A percentile compares a stretch with the other conserved stretches of the same genome.
These are phyloP conservation scores for Eira barbara DNA, from an alignment of 2,113 vertebrate genomes.

Conservation along the genomic window DNA sequence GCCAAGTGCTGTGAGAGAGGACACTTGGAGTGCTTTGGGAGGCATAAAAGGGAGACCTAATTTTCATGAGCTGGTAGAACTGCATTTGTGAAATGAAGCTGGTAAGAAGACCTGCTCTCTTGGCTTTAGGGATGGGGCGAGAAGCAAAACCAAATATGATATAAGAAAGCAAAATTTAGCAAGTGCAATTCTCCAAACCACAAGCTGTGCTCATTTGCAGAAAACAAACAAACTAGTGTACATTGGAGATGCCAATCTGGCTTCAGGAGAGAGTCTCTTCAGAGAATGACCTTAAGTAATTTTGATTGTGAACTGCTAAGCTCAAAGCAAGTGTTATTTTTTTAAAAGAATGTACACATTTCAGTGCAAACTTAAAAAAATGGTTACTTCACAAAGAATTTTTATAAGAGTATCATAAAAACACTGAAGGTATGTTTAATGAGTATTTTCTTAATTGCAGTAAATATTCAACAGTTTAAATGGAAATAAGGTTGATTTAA, in stretches of 20 bases:
- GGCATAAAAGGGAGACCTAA: neutral
- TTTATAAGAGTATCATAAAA: constrained; percentile 3
- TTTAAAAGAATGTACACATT: neutral
- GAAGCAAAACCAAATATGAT: neutral
- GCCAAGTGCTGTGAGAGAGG: neutral
- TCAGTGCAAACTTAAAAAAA: neutral
- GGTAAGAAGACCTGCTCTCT: neutral
- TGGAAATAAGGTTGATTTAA: neutral
- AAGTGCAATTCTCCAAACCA: neutral
- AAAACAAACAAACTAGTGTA: neutral
- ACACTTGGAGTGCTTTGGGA: neutral
- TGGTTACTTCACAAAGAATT: neutral
- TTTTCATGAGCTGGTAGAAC: neutral
- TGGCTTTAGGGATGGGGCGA: neutral
- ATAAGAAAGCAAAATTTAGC: neutral
- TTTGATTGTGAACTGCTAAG: neutral
- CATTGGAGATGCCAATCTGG: neutral
- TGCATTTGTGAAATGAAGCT: neutral
- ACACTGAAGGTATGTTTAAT: neutral
- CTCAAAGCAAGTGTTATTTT: neutral
- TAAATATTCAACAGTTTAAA: neutral
- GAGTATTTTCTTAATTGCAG: constrained; percentile 8
- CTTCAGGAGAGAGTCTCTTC: neutral
- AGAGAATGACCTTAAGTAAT: neutral
- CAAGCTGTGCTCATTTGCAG: neutral